Conservation (phyloP, 1,140 invertebrate genomes). For the Vanessa atalanta region DNA sequence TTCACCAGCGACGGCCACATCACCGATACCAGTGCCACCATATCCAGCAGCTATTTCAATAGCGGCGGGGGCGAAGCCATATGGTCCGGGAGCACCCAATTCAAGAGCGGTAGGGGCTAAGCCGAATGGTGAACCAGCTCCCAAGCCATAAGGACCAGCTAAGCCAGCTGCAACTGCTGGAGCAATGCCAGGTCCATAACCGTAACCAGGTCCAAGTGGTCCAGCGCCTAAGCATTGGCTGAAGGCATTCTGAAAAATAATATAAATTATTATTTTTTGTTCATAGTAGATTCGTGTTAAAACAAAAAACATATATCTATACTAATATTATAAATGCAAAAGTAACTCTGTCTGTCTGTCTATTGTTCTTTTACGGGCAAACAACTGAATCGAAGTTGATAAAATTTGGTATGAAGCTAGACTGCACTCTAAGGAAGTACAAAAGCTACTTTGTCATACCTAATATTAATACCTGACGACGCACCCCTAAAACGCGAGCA, state of each 20-base stretch:
- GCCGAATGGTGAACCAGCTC: slow-evolving; percentile 1
- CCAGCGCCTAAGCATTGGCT: slow-evolving; percentile 19
- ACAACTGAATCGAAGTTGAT: too few relatives aligned
- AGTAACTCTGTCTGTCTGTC: too few relatives aligned
- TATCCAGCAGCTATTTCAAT: slow-evolving; percentile 40
- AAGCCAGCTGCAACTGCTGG: slow-evolving; percentile 7
- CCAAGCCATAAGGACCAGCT: not conserved
- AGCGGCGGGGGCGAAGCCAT: slow-evolving; percentile 25
- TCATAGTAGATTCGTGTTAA: too few relatives aligned
- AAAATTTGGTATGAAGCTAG: too few relatives aligned
- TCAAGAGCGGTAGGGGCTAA: slow-evolving; percentile 3
- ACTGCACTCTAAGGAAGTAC: too few relatives aligned
- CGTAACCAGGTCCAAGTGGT: slow-evolving; percentile 18
- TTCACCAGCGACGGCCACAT: slow-evolving; percentile 48
- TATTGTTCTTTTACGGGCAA: too few relatives aligned
- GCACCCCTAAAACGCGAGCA: too few relatives aligned
- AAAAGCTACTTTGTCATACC: too few relatives aligned
- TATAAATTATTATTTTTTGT: too few relatives aligned
- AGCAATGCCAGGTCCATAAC: not conserved
- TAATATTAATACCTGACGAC: too few relatives aligned
- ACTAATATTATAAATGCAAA: too few relatives aligned
- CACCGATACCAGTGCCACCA: slow-evolving; percentile 50
- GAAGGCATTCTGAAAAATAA: slow-evolving; percentile 17
- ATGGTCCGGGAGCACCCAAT: not conserved
- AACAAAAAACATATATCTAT: too few relatives aligned